A percentile compares a stretch with the other conserved stretches of the same genome.
phyloP scores from a whole-genome alignment of 2,797 vertebrate genomes.

The Myotis daubentonii region DNA sequence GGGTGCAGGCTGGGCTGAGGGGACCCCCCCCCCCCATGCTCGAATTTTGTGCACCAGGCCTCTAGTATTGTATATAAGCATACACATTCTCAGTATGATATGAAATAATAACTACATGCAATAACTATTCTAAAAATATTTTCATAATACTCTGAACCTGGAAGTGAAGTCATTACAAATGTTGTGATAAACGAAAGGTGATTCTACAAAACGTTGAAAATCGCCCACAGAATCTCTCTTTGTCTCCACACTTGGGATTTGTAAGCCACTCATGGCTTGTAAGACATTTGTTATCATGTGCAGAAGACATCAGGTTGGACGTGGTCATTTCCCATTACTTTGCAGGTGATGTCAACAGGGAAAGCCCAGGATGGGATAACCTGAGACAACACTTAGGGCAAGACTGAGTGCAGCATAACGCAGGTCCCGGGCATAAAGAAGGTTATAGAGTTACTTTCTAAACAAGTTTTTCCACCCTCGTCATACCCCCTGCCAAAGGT shows the following conservation, averaged over 20 bases:
- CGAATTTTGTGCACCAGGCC: too few relatives aligned
- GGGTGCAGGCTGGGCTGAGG: too few relatives aligned
- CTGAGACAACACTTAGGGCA: constrained; percentile 19
- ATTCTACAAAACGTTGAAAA: not conserved
- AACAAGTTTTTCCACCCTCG: constrained; percentile 13
- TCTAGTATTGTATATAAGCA: too few relatives aligned
- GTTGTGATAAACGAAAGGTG: not conserved
- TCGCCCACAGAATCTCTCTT: not conserved
- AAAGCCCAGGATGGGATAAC: not conserved
- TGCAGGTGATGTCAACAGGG: not conserved
- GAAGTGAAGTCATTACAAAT: not conserved
- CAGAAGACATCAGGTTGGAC: not conserved
- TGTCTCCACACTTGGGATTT: not conserved
- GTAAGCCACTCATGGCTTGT: not conserved
- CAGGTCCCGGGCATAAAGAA: not conserved
- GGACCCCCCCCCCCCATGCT: too few relatives aligned
- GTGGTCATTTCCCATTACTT: not conserved
- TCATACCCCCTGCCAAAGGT: not conserved
- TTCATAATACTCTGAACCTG: not conserved
- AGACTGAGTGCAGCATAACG: not conserved
- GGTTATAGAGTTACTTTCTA: constrained; percentile 5
- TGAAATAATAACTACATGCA: not conserved
- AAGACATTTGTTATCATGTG: not conserved
- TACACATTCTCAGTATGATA: not conserved
- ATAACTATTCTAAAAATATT: not conserved